Percentiles rank a stretch among this genome's conserved stretches.
These are phyloP conservation scores for Pseudomyrmex pallidus DNA, from an alignment of 1,140 invertebrate genomes.

Conservation along the genomic window DNA sequence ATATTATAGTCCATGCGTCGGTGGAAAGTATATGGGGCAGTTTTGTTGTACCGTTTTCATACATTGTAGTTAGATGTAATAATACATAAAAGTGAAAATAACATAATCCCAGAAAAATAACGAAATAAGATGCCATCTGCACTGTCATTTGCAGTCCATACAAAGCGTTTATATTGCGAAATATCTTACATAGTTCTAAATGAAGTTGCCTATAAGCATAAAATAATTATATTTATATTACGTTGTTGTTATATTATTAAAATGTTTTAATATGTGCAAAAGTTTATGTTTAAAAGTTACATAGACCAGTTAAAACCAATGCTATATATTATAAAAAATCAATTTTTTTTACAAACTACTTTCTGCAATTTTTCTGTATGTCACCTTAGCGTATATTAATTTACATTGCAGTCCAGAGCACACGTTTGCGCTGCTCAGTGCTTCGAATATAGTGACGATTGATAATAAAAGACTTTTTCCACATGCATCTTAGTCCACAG, in stretches of 20 bases:
- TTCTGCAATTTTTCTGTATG: not conserved
- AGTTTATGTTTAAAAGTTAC: not conserved
- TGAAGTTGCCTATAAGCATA: constrained; percentile 26
- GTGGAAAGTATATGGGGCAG: not conserved
- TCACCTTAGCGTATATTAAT: not conserved
- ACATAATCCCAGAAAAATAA: not conserved
- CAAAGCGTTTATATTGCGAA: constrained; percentile 11
- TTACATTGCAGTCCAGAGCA: constrained; percentile 23
- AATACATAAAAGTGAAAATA: not conserved
- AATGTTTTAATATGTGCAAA: not conserved
- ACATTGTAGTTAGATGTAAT: not conserved
- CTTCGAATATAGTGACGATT: not conserved
- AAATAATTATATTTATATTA: too few relatives aligned
- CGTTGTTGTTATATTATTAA: not conserved
- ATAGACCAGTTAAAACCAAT: not conserved
- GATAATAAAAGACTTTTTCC: not conserved
- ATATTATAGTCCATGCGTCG: not conserved
- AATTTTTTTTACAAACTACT: not conserved
- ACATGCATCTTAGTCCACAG: constrained; percentile 2
- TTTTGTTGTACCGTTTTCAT: not conserved
- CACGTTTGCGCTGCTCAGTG: not conserved
- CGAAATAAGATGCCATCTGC: constrained; percentile 7
- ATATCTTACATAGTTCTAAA: constrained; percentile 25
- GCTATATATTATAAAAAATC: too few relatives aligned
- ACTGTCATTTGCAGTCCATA: constrained; percentile 26